Base-by-base conservation (phyloP, 2,888 invertebrate species). In the Meta bourneti region DNA sequence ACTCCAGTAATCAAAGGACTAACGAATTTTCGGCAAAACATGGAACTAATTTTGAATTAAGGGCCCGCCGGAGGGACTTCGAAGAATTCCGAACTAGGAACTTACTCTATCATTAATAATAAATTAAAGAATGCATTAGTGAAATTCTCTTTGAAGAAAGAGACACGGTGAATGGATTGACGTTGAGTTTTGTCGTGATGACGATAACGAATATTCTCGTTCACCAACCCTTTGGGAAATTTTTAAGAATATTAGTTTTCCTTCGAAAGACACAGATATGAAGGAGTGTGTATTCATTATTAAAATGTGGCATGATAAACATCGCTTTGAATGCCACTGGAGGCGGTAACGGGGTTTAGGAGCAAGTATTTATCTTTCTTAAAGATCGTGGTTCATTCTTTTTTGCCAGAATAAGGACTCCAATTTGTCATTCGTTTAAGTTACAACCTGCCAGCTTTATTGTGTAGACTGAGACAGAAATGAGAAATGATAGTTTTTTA, bases 51-150 rank as follows among this genome's bases (percentile, higher is more conserved):
- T 79, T 61, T 16, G 77, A 69, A 79, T 61, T 7, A 16, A 13
- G 61, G 54, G 34, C 19, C 61, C 34, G 61, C 61, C 79, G 20
- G 19, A 34, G 79, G 61, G 79, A 61, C 79, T 61, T 61, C 16
- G n/a, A 51, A 83, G 52, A 83, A 72, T 83, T 51, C 71, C 48
- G 74, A 34, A 74, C 51, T n/a, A 19, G 20, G 83, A 69, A 83
- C 83, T 52, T 83, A 52, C 71, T 79, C 79, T 54, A 87, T 79
- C 79, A 79, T 87, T 79, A 87, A 87, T 87, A 79, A 87, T 87
- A 72, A 87, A 87, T 87, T 87, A 87, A 71, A 87, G 79, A 71
- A 87, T 71, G 72, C 87, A 87, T 87, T 87, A 87, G 87, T 72
- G 34, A 71, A 72, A 84, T 71, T 78, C 79, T 69, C 72, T 78